Evolutionary conservation across 2,797 vertebrate genomes (phyloP).

Genomic region (Apogon talboti): DNA sequence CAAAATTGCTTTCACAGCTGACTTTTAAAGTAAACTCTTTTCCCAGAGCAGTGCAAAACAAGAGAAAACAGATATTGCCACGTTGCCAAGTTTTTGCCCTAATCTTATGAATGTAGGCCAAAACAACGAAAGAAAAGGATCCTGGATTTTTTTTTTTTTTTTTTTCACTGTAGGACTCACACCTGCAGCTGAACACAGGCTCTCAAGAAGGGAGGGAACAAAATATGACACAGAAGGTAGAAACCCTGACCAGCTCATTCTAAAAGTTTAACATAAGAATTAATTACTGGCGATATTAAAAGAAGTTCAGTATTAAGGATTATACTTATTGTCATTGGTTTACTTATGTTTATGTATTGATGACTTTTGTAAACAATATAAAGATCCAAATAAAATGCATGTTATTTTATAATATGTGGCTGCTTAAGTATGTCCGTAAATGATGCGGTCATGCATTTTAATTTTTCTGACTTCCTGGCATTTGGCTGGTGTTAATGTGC

Average conservation of each 20-base stretch:
- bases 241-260: neutral
- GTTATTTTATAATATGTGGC: no score
- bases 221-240: conserved; percentile 9
- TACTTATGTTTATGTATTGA: no score
- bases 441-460: conserved; percentile 70
- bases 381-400: no score
- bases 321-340: neutral
- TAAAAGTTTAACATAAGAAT: neutral
- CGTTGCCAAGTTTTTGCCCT: conserved; percentile 12
- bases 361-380: no score
- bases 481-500: conserved; percentile 18
- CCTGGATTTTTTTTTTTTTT: neutral
- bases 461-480: conserved; percentile 51
- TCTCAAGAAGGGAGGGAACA: conserved; percentile 8
- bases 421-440: conserved; percentile 26
- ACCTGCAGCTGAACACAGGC: conserved; percentile 29
- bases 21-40: conserved; percentile 41
- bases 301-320: neutral
- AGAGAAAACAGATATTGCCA: conserved; percentile 14
- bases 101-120: conserved; percentile 36
- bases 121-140: conserved; percentile 11
- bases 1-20: conserved; percentile 26
- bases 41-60: conserved; percentile 25
- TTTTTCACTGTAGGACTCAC: conserved; percentile 5
- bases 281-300: conserved; percentile 6